Conservation (phyloP, 2,797 vertebrate species). For the Adelosebastes latens region DNA sequence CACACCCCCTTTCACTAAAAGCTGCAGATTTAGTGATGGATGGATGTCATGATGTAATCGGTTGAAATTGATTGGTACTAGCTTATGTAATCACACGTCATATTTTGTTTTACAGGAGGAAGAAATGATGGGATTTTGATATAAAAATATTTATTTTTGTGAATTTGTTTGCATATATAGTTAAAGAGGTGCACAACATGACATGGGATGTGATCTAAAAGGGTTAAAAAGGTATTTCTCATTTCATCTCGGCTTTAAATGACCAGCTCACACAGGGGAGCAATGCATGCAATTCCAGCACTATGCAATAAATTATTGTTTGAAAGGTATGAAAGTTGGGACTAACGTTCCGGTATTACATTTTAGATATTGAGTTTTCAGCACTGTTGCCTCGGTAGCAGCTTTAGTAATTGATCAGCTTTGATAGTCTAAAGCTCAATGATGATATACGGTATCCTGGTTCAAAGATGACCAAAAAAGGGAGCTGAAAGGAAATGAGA, state of each 20-base stretch:
- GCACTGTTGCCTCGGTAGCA: background rate
- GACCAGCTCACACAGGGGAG: background rate
- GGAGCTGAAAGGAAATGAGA: conserved; percentile 14
- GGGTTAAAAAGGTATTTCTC: background rate
- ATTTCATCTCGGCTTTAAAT: no score
- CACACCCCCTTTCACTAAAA: no score
- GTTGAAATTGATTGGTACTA: no score
- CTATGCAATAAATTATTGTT: background rate
- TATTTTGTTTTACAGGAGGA: no score
- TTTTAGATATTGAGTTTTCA: conserved; percentile 31
- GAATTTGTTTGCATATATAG: no score
- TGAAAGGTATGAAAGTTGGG: conserved; percentile 20
- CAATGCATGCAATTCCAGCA: background rate
- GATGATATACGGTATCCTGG: conserved; percentile 5
- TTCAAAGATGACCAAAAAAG: conserved; percentile 18
- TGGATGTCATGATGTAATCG: no score
- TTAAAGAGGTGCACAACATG: background rate
- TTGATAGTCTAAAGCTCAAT: conserved; percentile 27
- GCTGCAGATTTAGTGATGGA: no score
- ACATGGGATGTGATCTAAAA: background rate
- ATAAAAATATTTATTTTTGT: no score
- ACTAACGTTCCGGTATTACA: conserved; percentile 22
- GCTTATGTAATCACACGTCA: no score
- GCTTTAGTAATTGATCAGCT: conserved; percentile 37
- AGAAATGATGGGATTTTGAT: no score